A percentile compares a stretch with the other conserved stretches of the same genome.
phyloP scores from a whole-genome alignment of 1,140 invertebrate genomes.

The Heliconius nattereri region DNA sequence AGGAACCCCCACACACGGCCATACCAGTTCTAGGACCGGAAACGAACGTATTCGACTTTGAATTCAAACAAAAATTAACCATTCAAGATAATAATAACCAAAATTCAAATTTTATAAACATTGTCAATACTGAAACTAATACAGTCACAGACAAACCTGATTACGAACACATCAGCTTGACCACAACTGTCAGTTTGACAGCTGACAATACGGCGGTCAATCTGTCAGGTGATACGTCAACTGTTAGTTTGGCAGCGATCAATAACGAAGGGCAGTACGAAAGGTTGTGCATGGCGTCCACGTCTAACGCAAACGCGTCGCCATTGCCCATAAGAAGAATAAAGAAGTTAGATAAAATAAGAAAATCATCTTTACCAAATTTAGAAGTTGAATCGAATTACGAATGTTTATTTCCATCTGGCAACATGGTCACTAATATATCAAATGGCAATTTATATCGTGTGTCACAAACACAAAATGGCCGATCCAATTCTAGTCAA shows the following conservation, averaged over 20 bases:
- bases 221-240: conserved; percentile 27
- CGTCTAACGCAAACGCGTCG: conserved; percentile 53
- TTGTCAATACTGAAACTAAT: conserved; percentile 66
- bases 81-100: conserved; percentile 26
- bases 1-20: conserved; percentile 66
- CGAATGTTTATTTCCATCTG: conserved; percentile 60
- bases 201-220: conserved; percentile 57
- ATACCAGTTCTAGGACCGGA: conserved; percentile 65
- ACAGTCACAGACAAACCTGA: conserved; percentile 55
- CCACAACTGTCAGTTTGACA: conserved; percentile 63
- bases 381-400: conserved; percentile 63
- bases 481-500: conserved; percentile 28
- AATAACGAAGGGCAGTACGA: conserved; percentile 59
- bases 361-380: conserved; percentile 71
- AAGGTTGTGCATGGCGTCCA: conserved; percentile 67
- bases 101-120: conserved; percentile 58
- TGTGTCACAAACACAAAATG: neutral
- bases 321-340: conserved; percentile 51
- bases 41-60: conserved; percentile 65
- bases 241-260: conserved; percentile 34
- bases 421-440: neutral
- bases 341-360: conserved; percentile 47
- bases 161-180: conserved; percentile 69
- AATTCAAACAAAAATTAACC: conserved; percentile 57
- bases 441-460: conserved; percentile 1